Percentiles rank a stretch among this genome's conserved stretches.
Conservation (phyloP, 2,888 invertebrate genomes). For the Lithophane leautieri region DNA sequence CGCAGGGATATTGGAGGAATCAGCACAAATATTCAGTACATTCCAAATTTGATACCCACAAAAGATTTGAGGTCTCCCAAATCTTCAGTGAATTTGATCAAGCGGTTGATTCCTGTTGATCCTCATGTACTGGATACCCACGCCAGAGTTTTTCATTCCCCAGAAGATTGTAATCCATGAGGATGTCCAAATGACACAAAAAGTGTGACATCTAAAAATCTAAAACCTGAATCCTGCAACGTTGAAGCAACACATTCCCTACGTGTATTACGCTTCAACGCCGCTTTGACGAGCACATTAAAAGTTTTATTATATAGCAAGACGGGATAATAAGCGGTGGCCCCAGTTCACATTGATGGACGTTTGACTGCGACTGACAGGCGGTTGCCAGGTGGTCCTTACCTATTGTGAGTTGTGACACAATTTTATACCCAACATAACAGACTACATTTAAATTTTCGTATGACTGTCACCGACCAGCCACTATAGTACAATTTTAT, state of each 20-base stretch:
- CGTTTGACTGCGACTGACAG: conserved; percentile 74
- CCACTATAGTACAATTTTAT: conserved; percentile 62
- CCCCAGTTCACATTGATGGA: conserved; percentile 75
- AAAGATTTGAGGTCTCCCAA: not conserved
- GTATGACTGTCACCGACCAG: conserved; percentile 62
- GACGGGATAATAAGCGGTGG: conserved; percentile 78
- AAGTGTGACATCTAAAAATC: conserved; percentile 13
- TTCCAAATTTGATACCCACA: not conserved
- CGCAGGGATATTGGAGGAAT: not conserved
- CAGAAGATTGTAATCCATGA: not conserved
- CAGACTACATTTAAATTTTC: conserved; percentile 65
- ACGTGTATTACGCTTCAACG: conserved; percentile 73
- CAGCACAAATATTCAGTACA: not conserved
- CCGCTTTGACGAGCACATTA: conserved; percentile 78
- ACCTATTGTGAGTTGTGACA: conserved; percentile 58
- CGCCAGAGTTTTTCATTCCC: not conserved
- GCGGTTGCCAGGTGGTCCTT: conserved; percentile 78
- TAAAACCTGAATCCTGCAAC: conserved; percentile 40
- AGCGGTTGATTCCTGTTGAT: not conserved
- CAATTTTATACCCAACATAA: conserved; percentile 63
- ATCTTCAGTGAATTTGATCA: not conserved
- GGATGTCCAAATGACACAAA: conserved; percentile 2
- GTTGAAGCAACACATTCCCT: conserved; percentile 56
- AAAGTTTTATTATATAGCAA: conserved; percentile 81
- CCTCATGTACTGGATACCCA: not conserved